Base-by-base conservation (phyloP, 1,140 invertebrate genomes). In the Chymomyza costata region DNA sequence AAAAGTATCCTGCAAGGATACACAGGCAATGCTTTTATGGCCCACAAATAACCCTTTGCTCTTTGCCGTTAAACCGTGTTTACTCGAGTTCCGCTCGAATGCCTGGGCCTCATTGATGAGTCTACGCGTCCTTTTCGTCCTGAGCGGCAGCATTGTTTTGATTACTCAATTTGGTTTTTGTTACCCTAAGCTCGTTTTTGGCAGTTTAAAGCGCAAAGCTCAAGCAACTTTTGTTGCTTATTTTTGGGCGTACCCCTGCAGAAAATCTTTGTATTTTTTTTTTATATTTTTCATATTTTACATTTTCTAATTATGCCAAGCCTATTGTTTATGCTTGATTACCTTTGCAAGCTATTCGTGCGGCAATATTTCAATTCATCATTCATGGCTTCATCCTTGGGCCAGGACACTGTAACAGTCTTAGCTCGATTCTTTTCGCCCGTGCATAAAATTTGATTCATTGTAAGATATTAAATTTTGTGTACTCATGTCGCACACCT, bases 301-400 rank as follows among this genome's bases (percentile, higher is more conserved):
- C 25, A 28, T 28, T 28, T 28, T 28, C 25, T 6, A 28, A 28
- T 28, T 28, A 5, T 5, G 38, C 3, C 31, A 15, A 8, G 21
- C 46, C 32, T 19, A 15, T 21, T 30, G 15, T 63, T 68, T 40
- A 70, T 71, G 67, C 45, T 73, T 78, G 71, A 80, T 80, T 78
- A 78, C 73, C 67, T 80, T 51, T 51, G 59, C 32, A 44, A 61
- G 54, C 58, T 63, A 80, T 60, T 80, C 63, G 63, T 80, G 71
- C 71, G 67, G 63, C 63, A 78, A 71, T 58, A 80, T 80, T 80
- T 80, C 67, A 64, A 71, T 78, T 80, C 67, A 78, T 78, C 73
- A 67, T 57, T 58, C 30, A 50, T 40, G 44, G 51, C 55, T 56
- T 40, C 61, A 70, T n/a, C n/a, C n/a, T n/a, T n/a, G n/a, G n/a